Base-by-base conservation (phyloP, 2,888 invertebrate genomes). In the Hydriomena furcata region DNA sequence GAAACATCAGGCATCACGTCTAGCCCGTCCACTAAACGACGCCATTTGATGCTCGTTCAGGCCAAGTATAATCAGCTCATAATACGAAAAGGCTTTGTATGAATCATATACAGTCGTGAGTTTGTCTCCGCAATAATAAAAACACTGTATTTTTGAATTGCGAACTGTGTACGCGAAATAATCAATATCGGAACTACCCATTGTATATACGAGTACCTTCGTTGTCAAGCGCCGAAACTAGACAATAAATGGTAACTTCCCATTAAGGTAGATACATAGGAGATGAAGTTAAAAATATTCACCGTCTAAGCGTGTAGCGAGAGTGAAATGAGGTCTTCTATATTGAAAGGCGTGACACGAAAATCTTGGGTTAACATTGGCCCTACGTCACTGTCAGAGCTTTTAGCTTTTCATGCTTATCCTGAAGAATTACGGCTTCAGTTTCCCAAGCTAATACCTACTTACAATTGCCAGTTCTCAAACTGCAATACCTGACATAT, bases 231-330 rank as follows among this genome's bases (percentile, higher is more conserved):
- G 65, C 65, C 61, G 60, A 66, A 71, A 71, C 63, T 73, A 64
- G 65, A 71, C 74, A 17, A 73, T 76, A 78, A 79, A 74, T 76
- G 71, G 66, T 77, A 77, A 79, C 75, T 77, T 72, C 67, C 43
- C 55, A 59, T 60, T 61, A 55, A 56, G 68, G 58, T 60, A 60
- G 63, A 7, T 1, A 11, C 10, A 6, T 13, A 30, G 13, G 65
- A 68, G 65, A 65, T 64, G 53, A 58, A 60, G 71, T 76, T 75
- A 82, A 83, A 79, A 83, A 82, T 83, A 83, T 84, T 82, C 83
- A 79, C 63, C 65, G 66, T 61, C 62, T 61, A 55, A 55, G 55
- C 58, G 60, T 63, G 61, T 59, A 60, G 56, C 60, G 63, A 71
- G 71, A 66, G 64, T 74, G 68, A 76, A 78, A 78, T 69, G 60